A percentile compares a stretch with the other conserved stretches of the same genome.
Conservation (phyloP, 2,113 vertebrate species). For the Opisthocomus hoazin region DNA sequence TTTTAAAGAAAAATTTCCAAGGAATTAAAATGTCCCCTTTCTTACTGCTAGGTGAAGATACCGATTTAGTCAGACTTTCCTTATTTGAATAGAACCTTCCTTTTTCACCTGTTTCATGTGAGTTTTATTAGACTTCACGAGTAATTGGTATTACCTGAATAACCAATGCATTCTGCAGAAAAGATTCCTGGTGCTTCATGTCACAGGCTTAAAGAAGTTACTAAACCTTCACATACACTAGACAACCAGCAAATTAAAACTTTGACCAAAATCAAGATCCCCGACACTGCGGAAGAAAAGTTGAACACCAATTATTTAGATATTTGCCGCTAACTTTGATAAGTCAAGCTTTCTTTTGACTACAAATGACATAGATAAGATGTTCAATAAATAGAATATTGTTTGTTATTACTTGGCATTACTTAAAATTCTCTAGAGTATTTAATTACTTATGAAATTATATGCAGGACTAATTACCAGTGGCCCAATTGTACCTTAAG, state of each 20-base stretch:
- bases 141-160: neutral
- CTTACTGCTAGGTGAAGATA: neutral
- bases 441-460: neutral
- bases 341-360: neutral
- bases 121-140: neutral
- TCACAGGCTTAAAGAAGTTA: neutral
- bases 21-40: neutral
- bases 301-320: neutral
- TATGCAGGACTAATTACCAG: neutral
- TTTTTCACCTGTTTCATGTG: neutral
- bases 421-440: neutral
- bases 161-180: neutral
- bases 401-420: neutral
- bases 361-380: neutral
- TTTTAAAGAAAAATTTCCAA: neutral
- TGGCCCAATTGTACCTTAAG: neutral
- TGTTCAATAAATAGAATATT: neutral
- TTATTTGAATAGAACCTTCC: neutral
- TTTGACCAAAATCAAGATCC: neutral
- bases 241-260: neutral
- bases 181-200: neutral
- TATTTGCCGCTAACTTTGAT: neutral
- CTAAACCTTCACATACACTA: neutral
- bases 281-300: neutral
- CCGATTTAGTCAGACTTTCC: neutral